Evolutionary conservation across 2,888 invertebrate species (phyloP), one percentile per base, ranked within the genome.

Genomic region (Ceramica pisi): DNA sequence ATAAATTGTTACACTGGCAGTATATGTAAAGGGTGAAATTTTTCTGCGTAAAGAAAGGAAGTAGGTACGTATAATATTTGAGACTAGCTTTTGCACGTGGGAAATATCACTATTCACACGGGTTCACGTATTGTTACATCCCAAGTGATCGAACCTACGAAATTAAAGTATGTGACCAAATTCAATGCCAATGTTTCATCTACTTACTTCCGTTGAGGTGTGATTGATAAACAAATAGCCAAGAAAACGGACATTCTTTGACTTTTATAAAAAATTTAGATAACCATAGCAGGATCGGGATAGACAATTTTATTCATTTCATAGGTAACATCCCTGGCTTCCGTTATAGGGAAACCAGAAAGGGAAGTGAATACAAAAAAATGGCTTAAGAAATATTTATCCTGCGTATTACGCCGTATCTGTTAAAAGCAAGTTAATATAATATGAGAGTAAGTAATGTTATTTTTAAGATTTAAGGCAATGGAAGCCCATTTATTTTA

Each of bases 381-480:
- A 78, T 26, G 16, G 12, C 19, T 46, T 19, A 38, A 57, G 16
- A 62, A 78, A 75, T 75, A 74, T 80, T 77, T 63, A 55, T 57
- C 61, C 35, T 62, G 10, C 35, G 53, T 51, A 35, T 60, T 78
- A 72, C 35, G 5, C 16, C 31, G 5, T 64, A 41, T 41, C 23
- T 56, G 57, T 16, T 64, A 64, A 81, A 81, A 75, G 68, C 51
- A 68, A 46, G 31, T 68, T 51, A 60, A 79, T 48, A 21, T 23
- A 53, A 64, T 21, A 55, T 50, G 41, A 38, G 35, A 62, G 53
- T 51, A 65, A 80, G 60, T 57, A 19, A 46, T 77, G 50, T 75
- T 81, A 50, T 46, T 50, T 38, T 59, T 67, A 38, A 63, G 81
- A 80, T 67, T 80, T 75, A 67, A 60, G 76, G 55, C 26, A 67